These are phyloP conservation scores for Dolomedes plantarius DNA, from an alignment of 2,888 invertebrate genomes.

Conservation along the genomic window DNA sequence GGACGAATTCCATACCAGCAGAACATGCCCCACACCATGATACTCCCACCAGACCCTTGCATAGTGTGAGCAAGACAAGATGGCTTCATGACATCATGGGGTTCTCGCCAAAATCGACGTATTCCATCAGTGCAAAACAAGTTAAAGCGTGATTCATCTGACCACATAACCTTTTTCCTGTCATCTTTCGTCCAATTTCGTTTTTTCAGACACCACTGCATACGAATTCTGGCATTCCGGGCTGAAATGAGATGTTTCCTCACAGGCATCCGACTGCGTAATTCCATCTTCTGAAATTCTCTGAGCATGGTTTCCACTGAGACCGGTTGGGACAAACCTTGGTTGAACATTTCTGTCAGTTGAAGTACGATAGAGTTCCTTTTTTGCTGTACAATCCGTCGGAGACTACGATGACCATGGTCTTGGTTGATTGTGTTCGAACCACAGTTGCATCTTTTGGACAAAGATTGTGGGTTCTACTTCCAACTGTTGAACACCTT, in stretches of 20 bases:
- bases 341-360: neutral
- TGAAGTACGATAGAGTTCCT: conserved; percentile 2
- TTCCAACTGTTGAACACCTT: too few species aligned
- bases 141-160: neutral
- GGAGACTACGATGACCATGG: neutral
- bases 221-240: too few species aligned
- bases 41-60: neutral
- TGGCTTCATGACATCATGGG: conserved; percentile 1
- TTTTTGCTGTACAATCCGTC: neutral
- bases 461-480: too few species aligned
- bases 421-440: neutral
- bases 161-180: neutral
- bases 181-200: neutral
- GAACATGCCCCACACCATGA: conserved; percentile 8
- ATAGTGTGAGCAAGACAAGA: neutral
- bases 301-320: neutral
- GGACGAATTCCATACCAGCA: neutral
- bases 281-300: neutral
- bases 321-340: too few species aligned
- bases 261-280: too few species aligned
- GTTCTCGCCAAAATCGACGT: neutral
- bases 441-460: too few species aligned
- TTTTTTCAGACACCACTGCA: neutral
- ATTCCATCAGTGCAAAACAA: conserved; percentile 3
- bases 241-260: too few species aligned